Percentiles rank a stretch among this genome's conserved stretches.
These are phyloP conservation scores for Fopius arisanus DNA, from an alignment of 1,140 invertebrate species.

Conservation along the genomic window DNA sequence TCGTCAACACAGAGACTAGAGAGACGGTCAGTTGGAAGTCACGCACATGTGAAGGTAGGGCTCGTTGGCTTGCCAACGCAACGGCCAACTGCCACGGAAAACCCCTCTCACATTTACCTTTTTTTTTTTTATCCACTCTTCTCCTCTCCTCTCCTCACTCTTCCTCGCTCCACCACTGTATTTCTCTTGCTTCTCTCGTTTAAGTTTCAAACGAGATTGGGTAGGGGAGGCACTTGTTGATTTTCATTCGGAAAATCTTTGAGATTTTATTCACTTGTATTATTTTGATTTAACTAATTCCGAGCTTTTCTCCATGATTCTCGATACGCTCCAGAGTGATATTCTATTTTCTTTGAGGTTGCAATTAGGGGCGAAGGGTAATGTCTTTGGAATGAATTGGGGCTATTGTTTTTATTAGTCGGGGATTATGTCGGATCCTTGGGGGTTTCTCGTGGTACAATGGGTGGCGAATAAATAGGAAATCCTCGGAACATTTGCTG, in stretches of 20 bases:
- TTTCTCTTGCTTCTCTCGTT: slow-evolving; percentile 19
- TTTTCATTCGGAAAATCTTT: slow-evolving; percentile 46
- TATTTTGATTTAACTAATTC: neutral
- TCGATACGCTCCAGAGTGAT: neutral
- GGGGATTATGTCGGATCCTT: neutral
- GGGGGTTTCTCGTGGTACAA: neutral
- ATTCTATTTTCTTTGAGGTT: neutral
- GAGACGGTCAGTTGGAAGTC: slow-evolving; percentile 45
- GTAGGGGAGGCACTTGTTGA: slow-evolving; percentile 55
- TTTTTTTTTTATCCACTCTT: neutral
- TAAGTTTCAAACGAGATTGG: slow-evolving; percentile 7
- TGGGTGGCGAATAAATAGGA: neutral
- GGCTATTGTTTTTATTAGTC: neutral
- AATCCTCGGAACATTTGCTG: slow-evolving; percentile 25
- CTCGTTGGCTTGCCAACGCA: slow-evolving; percentile 24
- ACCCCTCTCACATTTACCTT: neutral
- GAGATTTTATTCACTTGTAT: slow-evolving; percentile 8
- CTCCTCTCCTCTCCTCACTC: slow-evolving; percentile 1
- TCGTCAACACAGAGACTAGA: neutral
- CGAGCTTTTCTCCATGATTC: neutral
- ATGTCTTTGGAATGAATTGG: neutral
- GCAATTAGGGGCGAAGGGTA: neutral
- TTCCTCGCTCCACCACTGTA: neutral
- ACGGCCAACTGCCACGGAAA: neutral
- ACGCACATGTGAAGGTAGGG: slow-evolving; percentile 42